Base-by-base conservation (phyloP, 2,113 vertebrate species). In the Rana temporaria region DNA sequence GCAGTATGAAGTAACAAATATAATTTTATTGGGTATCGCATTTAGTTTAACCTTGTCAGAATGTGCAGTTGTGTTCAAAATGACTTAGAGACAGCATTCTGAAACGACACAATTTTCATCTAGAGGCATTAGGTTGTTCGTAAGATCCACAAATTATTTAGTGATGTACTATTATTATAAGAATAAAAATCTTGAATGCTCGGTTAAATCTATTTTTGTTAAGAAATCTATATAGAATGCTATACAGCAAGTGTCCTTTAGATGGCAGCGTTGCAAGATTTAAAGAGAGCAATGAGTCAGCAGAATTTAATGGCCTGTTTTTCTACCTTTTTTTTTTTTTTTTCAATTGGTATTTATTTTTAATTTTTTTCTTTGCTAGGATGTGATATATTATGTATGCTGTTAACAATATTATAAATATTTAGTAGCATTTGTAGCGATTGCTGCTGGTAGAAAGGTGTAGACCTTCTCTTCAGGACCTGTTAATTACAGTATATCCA, bases 281-380 rank as follows among this genome's bases (percentile, higher is more conserved):
- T 63, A 77, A 52, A 53, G 26, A n/a, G 22, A 57, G 34, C 19
- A 20, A 20, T 68, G 77, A 68, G 18, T 79, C 65, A 69, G 52
- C 77, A 55, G 20, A 68, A 69, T 56, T 55, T 68, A 79, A 59
- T 55, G 8, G 19, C 34, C 14, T 53, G 24, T 65, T 78, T 78
- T 60, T 30, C 24, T 57, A 26, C 32, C 55, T 73, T 26, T 30
- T 18, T 74, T 59, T 18, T 74, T 59, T 74, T 30, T 38, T 12
- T 79, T 68, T 79, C n/a, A 59, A 30, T 79, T 53, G 34, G 24
- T 57, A 79, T 79, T 55, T 79, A 79, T 66, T 67, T 67, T n/a
- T n/a, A n/a, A 30, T 30, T 30, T 30, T 30, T 30, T 3, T 30
- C n/a, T 30, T 67, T 66, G 76, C 6, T 66, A 55, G 9, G 15